Conservation (phyloP, 1,140 invertebrate genomes). For the Drosophila jambulina region DNA sequence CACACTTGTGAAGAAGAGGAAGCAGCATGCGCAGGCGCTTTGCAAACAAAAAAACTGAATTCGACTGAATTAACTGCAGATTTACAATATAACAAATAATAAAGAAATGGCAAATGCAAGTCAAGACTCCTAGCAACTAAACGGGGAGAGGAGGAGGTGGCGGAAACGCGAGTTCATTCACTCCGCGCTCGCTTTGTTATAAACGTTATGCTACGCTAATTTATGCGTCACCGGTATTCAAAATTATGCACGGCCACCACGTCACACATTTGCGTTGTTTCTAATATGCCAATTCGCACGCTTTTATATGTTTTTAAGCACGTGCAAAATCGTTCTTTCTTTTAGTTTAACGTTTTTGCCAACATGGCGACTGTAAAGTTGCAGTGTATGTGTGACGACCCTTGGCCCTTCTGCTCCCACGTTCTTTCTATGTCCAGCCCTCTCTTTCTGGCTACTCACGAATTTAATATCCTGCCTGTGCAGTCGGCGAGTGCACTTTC, state of each 20-base stretch:
- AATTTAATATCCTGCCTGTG: slow-evolving; percentile 10
- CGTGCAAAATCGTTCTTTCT: slow-evolving; percentile 17
- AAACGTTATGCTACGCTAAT: slow-evolving; percentile 19
- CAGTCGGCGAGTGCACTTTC: neutral
- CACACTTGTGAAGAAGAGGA: slow-evolving; percentile 21
- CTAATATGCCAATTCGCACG: neutral
- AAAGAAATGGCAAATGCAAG: neutral
- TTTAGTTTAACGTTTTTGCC: slow-evolving; percentile 44
- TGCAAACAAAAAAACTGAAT: neutral
- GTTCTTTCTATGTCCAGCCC: neutral
- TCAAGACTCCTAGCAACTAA: neutral
- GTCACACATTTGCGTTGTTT: slow-evolving; percentile 19
- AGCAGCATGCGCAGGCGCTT: slow-evolving; percentile 60
- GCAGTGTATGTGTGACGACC: slow-evolving; percentile 21
- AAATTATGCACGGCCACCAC: slow-evolving; percentile 26
- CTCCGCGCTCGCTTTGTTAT: slow-evolving; percentile 10
- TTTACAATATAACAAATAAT: slow-evolving; percentile 16
- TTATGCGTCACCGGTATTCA: slow-evolving; percentile 21
- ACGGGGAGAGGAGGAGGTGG: neutral
- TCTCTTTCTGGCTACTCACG: slow-evolving; percentile 9
- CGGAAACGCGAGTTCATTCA: slow-evolving; percentile 18
- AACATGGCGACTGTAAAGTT: slow-evolving; percentile 61
- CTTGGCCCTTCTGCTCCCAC: slow-evolving; percentile 2
- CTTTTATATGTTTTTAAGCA: slow-evolving; percentile 32
- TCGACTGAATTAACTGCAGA: slow-evolving; percentile 14